These are phyloP conservation scores for Apostichopus leukothele DNA, from an alignment of 53 echinoderm and acorn worm species.

Conservation along the genomic window DNA sequence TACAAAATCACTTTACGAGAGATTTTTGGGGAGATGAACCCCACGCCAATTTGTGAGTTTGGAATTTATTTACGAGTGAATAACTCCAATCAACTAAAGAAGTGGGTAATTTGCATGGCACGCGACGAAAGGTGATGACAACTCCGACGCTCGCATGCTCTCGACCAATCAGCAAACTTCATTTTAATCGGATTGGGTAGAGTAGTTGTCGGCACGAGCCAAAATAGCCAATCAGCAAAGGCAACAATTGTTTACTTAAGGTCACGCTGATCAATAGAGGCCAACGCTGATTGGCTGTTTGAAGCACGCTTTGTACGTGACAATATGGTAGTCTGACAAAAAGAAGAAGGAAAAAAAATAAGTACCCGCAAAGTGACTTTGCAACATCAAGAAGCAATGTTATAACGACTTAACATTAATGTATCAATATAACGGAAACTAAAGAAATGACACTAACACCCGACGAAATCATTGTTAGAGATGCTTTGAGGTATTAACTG, in stretches of 20 bases:
- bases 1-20: slow-evolving; percentile 46
- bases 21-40: slow-evolving; percentile 35
- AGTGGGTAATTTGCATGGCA: slow-evolving; percentile 52
- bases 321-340: slow-evolving; percentile 38
- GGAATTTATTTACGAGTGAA: slow-evolving; percentile 45
- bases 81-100: slow-evolving; percentile 47
- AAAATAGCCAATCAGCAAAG: slow-evolving; percentile 11
- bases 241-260: slow-evolving; percentile 41
- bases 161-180: slow-evolving; percentile 10
- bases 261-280: slow-evolving; percentile 3
- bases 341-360: background rate
- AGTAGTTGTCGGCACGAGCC: slow-evolving; percentile 45
- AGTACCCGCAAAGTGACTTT: slow-evolving; percentile 38
- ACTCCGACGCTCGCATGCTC: slow-evolving; percentile 28
- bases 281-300: slow-evolving; percentile 11
- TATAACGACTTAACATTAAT: background rate
- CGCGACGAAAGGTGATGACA: slow-evolving; percentile 44
- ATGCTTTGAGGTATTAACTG: too few relatives aligned
- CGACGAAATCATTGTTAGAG: too few relatives aligned
- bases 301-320: slow-evolving; percentile 49
- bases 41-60: slow-evolving; percentile 49
- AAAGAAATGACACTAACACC: too few relatives aligned
- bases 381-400: slow-evolving; percentile 3
- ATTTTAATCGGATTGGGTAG: slow-evolving; percentile 34
- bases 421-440: background rate